phyloP scores from a whole-genome alignment of 2,113 vertebrate species.

The Otolemur garnettii region DNA sequence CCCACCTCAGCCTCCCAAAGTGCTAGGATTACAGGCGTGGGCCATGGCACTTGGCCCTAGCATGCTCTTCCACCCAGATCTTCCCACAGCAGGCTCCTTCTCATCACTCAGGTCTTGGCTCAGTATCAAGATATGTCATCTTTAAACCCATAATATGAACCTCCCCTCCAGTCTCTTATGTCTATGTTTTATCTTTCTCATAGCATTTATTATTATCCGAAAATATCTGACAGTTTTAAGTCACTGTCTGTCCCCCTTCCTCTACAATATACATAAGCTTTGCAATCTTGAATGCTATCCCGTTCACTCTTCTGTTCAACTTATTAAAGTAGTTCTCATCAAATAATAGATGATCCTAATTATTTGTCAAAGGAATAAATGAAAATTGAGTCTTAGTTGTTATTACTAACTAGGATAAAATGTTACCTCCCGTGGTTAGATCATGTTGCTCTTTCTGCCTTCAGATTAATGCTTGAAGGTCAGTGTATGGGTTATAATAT shows the following conservation, averaged over 20 bases:
- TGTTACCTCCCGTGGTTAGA: neutral
- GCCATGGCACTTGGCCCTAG: neutral
- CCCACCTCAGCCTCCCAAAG: too few relatives aligned
- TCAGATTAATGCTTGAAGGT: neutral
- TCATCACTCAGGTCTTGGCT: neutral
- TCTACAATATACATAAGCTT: neutral
- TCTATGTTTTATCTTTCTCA: neutral
- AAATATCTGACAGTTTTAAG: neutral
- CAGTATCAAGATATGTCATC: neutral
- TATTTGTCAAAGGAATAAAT: constrained; percentile 2
- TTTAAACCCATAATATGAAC: neutral
- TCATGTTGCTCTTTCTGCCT: neutral
- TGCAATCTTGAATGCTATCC: neutral
- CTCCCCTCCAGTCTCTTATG: neutral
- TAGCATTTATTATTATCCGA: neutral
- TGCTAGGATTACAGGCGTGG: too few relatives aligned
- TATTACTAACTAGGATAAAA: neutral
- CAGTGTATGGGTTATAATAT: neutral
- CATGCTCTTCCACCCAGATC: neutral
- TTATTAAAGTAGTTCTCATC: neutral
- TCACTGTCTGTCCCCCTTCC: neutral
- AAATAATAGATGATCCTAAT: neutral
- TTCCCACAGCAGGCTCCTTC: neutral
- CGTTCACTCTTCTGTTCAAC: neutral
- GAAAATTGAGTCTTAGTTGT: neutral